Conservation (phyloP, 1,140 invertebrate genomes). For the Hyposmocoma kahamanoa region DNA sequence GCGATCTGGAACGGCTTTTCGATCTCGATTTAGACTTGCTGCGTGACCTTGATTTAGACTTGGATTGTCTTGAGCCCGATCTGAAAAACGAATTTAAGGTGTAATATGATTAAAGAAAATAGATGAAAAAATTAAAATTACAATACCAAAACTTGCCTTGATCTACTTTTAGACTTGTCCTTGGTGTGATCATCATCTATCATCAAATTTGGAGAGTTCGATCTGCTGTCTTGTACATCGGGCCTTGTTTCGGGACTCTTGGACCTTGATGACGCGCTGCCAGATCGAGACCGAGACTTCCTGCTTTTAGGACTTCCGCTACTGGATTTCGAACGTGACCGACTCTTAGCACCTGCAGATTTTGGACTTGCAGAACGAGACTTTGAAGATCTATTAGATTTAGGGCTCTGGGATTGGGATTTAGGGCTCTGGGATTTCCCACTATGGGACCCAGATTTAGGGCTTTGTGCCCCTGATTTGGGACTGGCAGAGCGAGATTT, state of each 20-base stretch:
- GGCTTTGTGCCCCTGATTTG: constrained; percentile 52
- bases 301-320: constrained; percentile 53
- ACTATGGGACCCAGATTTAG: constrained; percentile 34
- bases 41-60: constrained; percentile 51
- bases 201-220: constrained; percentile 75
- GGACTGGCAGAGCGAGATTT: constrained; percentile 49
- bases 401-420: constrained; percentile 29
- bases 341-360: constrained; percentile 33
- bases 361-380: constrained; percentile 39
- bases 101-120: constrained; percentile 1
- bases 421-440: constrained; percentile 47
- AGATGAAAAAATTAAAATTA: not conserved
- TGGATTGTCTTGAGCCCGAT: constrained; percentile 52
- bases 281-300: constrained; percentile 50
- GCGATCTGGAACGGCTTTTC: constrained; percentile 56
- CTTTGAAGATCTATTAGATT: too few species aligned
- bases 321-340: constrained; percentile 38
- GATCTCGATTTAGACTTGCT: constrained; percentile 66
- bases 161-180: constrained; percentile 50
- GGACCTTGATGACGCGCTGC: constrained; percentile 52
- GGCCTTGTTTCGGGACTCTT: constrained; percentile 56
- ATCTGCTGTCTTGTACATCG: constrained; percentile 66
- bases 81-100: constrained; percentile 25
- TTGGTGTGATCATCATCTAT: constrained; percentile 73
- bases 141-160: constrained; percentile 32